These are phyloP conservation scores for Sebastes iracundus DNA, from an alignment of 2,797 vertebrate genomes.

Conservation along the genomic window DNA sequence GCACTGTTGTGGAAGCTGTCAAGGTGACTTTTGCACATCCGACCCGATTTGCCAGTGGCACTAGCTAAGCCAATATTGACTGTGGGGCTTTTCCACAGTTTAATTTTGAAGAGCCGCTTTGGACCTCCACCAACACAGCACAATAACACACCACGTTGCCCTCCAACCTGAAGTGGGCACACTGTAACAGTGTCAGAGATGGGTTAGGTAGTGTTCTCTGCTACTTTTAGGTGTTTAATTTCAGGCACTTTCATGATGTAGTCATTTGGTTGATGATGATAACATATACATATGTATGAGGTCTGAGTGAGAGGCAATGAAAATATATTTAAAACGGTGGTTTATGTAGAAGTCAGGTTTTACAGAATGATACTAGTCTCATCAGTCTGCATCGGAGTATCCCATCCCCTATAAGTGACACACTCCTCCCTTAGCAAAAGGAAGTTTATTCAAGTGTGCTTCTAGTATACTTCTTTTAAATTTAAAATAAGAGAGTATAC, in stretches of 20 bases:
- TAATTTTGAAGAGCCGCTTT: constrained; percentile 70
- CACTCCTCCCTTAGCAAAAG: background rate
- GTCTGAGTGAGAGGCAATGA: background rate
- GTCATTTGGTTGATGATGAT: background rate
- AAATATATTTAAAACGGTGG: background rate
- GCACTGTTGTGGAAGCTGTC: constrained; percentile 69
- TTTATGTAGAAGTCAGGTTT: background rate
- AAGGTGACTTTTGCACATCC: constrained; percentile 82
- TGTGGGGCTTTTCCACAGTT: constrained; percentile 77
- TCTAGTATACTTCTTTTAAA: too few species aligned
- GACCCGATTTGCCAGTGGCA: constrained; percentile 66
- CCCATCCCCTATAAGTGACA: background rate
- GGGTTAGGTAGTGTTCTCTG: constrained; percentile 5
- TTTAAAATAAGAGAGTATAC: too few species aligned
- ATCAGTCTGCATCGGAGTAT: background rate
- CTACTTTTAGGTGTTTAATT: constrained; percentile 28
- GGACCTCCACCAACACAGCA: constrained; percentile 67
- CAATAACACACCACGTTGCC: constrained; percentile 44
- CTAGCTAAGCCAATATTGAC: constrained; percentile 81
- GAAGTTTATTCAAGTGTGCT: too few species aligned
- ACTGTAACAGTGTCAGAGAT: constrained; percentile 26
- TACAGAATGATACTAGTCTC: background rate
- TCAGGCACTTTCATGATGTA: constrained; percentile 4
- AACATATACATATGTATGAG: background rate
- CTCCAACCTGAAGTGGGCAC: constrained; percentile 54